Base-by-base conservation (phyloP, 2,888 invertebrate species). In the Volucella inanis region DNA sequence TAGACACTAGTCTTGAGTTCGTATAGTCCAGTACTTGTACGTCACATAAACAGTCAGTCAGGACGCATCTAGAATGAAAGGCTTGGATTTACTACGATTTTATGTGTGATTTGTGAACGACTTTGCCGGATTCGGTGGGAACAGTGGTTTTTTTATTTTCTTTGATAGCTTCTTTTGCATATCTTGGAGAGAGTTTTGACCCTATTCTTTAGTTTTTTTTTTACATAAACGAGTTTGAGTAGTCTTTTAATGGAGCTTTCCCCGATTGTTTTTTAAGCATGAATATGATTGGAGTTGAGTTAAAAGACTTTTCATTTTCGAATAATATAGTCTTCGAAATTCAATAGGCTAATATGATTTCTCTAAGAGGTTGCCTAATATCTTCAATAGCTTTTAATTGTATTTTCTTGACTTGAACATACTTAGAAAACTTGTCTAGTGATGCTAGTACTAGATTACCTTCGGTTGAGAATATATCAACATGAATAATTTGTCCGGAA, bases 91-190 rank as follows among this genome's bases (percentile, higher is more conserved):
- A 31, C 6, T 6, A 31, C 31, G 31, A 31, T 31, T 31, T 31
- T 31, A 54, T 54, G 54, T 50, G 50, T 15, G 50, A 50, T 10
- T 50, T 50, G 15, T 50, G 50, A 12, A 54, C 22, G n/a, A 31
- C 31, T 31, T 22, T 54, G 12, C 31, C 31, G 12, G 11, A 54
- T 31, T 54, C 14, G 4, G 54, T 54, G 10, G 31, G 12, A 11
- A 54, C 12, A 1, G 31, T 54, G 0, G 22, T 11, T 3, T 54
- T 4, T 22, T 12, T 54, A 10, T 54, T 22, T 31, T 54, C 54
- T 11, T 12, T 12, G 1, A 54, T 31, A 22, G 31, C 31, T 57
- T 39, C 57, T 39, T 57, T 39, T 57, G n/a, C 12, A 39, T 54
- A 54, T 54, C 31, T 54, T 4, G 54, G 31, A 22, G 18, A 22